Evolutionary conservation across 2,113 vertebrate genomes (phyloP), one percentile per base, ranked within the genome.

Genomic region (Grus americana): DNA sequence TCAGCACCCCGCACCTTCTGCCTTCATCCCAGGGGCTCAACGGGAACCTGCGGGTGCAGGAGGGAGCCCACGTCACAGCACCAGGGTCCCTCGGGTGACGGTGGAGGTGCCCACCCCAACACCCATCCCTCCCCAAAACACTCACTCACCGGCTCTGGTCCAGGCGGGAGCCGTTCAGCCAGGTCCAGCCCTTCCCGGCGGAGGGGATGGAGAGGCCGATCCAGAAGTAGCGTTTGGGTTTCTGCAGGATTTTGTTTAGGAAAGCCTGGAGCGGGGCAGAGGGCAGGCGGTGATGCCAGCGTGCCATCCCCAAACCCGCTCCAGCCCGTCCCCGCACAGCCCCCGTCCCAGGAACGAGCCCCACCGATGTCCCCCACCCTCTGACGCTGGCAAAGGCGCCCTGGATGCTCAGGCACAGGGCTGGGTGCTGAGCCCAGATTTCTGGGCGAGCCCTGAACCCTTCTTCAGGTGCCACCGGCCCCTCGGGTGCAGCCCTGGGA

Each of bases 21-120:
- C 26, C 8, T 47, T 9, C 6, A 4, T 5, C 12, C 50, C 5
- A 0, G n/a, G 34, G 12, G 27, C n/a, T 10, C 42, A 32, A n/a
- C 27, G 3, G 27, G 21, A 58, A 58, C 21, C 79, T 82, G 79
- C 1, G 44, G 54, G 54, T 5, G 27, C 42, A 5, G 78, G 22
- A 49, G 29, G 29, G 65, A 47, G 42, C 21, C 27, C n/a, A 4
- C 4, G 36, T 29, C n/a, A 34, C 11, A 2, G 29, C 55, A 22
- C 11, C 2, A 34, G 57, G 55, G 54, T 11, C 79, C 44, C 65
- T 6, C 1, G 5, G n/a, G 46, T 7, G 46, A 42, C 1, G 5
- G 23, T 5, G 40, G 52, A 15, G 38, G 50, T 7, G 19, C 36
- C 23, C 26, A 54, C 47, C 19, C 24, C 4, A 2, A 46, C 38